Percentiles rank a stretch among this genome's conserved stretches.
These are phyloP conservation scores for Dromiciops gliroides DNA, from an alignment of 2,113 vertebrate genomes.

Conservation along the genomic window DNA sequence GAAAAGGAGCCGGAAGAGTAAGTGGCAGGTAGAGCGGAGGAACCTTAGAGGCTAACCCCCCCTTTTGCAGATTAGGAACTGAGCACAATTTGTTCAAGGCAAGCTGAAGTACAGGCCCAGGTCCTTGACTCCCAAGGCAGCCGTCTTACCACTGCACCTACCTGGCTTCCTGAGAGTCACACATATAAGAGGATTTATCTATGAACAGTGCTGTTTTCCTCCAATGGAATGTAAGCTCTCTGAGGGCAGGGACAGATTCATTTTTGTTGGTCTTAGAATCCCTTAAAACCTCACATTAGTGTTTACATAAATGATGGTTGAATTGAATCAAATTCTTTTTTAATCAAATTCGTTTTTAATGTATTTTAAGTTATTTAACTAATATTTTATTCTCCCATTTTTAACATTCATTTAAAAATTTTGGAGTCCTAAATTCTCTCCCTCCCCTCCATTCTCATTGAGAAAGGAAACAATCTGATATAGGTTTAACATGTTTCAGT, in stretches of 20 bases:
- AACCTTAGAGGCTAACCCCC: neutral
- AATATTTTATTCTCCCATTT: neutral
- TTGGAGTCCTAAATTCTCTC: neutral
- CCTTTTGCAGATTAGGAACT: neutral
- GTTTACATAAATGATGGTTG: neutral
- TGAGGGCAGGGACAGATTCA: neutral
- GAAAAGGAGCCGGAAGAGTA: too few relatives aligned
- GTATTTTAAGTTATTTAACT: neutral
- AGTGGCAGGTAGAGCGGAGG: neutral
- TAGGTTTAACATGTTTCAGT: neutral
- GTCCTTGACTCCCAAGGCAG: neutral
- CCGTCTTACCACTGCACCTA: neutral
- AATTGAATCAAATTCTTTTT: neutral
- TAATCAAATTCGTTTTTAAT: neutral
- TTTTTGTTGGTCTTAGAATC: neutral
- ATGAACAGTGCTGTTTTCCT: neutral
- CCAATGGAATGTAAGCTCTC: neutral
- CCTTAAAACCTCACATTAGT: neutral
- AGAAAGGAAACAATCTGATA: neutral
- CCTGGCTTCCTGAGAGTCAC: neutral
- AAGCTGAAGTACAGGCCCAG: neutral
- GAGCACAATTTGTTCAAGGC: accelerated
- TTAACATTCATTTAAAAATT: neutral
- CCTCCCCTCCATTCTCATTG: neutral
- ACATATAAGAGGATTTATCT: neutral